Base-by-base conservation (phyloP, 2,888 invertebrate species). In the Lithophane semibrunnea region DNA sequence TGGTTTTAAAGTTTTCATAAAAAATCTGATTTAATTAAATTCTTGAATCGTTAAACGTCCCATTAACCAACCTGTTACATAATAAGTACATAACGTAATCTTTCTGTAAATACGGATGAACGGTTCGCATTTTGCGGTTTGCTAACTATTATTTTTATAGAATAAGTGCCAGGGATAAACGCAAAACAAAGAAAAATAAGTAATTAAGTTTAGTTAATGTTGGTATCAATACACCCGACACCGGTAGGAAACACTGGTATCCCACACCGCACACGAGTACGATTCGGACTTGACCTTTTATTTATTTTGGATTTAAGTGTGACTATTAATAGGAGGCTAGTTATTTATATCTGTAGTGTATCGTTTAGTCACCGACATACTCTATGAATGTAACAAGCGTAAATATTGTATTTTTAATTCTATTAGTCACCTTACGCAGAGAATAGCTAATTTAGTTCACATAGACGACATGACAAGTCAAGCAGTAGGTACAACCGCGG, bases 141-240 rank as follows among this genome's bases (percentile, higher is more conserved):
- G 72, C 61, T 77, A 71, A 77, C 78, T 67, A 75, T 84, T 75
- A 74, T 77, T 88, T 75, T 75, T 83, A 75, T 65, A 76, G 42
- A 79, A 76, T 77, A 71, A 52, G 54, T 63, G 73, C 66, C 71
- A 80, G 76, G 70, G 76, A 78, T 85, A 79, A 85, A 77, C 47
- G 60, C 68, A 72, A 58, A 80, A 86, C 70, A 76, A 86, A 87
- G 87, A 87, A 85, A 88, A 86, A 85, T 70, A 63, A 58, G 61
- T 65, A 65, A 77, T 37, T 81, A 68, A 52, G 52, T 61, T 84
- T 64, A 66, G 37, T 47, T 54, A 61, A 75, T 47, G 65, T 54
- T 65, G 56, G 56, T 44, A 74, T 56, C 61, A 75, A 37, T 68
- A 47, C 29, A 66, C 42, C 29, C 60, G 49, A 21, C 37, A 69